A percentile compares a stretch with the other conserved stretches of the same genome.
Conservation (phyloP, 2,113 vertebrate genomes). For the Eurystomus gularis region DNA sequence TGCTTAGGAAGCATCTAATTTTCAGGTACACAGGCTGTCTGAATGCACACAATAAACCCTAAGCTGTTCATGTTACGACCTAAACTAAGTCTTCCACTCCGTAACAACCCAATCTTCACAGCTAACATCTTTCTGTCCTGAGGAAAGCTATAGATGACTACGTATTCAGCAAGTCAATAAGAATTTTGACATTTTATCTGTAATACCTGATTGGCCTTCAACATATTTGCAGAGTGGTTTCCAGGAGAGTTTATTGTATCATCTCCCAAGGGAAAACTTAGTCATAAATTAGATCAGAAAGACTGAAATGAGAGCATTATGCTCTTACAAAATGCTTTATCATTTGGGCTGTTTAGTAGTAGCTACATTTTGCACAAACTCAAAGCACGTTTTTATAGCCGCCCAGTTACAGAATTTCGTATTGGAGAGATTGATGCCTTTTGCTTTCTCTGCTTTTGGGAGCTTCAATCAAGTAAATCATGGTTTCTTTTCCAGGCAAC, state of each 20-base stretch:
- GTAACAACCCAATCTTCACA: background rate
- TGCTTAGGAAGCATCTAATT: background rate
- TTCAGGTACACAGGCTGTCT: background rate
- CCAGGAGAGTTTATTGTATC: background rate
- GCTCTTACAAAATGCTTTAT: background rate
- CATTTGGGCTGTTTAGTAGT: background rate
- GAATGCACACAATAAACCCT: background rate
- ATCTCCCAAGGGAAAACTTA: constrained; percentile 22
- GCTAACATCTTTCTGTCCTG: background rate
- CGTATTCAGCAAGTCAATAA: background rate
- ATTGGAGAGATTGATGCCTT: background rate
- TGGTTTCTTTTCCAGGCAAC: background rate
- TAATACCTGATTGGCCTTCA: background rate
- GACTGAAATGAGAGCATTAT: background rate
- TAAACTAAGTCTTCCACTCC: background rate
- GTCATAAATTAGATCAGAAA: background rate
- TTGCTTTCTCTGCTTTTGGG: background rate
- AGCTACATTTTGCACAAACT: constrained; percentile 12
- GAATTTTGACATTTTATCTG: background rate
- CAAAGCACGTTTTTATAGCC: background rate
- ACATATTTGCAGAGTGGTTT: background rate
- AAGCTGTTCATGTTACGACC: background rate
- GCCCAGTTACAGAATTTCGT: constrained; percentile 8
- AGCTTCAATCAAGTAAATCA: constrained; percentile 5
- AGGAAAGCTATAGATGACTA: background rate